Percentiles rank a stretch among this genome's conserved stretches.
These are phyloP conservation scores for Antechinus stuartii DNA, from an alignment of 2,113 vertebrate genomes.

Conservation along the genomic window DNA sequence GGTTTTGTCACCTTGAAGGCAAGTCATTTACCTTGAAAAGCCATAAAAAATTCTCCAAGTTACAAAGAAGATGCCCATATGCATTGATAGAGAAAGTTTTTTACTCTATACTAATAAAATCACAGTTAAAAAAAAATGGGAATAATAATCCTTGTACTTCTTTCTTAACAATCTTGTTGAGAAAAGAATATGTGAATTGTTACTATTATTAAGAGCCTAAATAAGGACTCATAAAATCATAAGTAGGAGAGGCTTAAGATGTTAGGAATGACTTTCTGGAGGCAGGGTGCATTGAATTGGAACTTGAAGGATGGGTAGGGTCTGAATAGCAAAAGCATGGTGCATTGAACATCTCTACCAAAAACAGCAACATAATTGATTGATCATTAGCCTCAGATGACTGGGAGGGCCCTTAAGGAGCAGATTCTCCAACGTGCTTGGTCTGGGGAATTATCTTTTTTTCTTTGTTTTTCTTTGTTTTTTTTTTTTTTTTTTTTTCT, in stretches of 20 bases:
- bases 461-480: background rate
- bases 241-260: background rate
- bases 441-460: background rate
- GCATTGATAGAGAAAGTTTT: background rate
- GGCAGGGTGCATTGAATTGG: background rate
- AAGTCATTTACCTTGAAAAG: background rate
- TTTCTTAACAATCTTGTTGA: background rate
- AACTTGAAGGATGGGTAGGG: background rate
- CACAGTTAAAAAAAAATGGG: background rate
- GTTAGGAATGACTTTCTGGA: background rate
- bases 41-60: background rate
- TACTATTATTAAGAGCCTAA: background rate
- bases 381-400: background rate
- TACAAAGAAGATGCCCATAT: background rate
- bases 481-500: background rate
- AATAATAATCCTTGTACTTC: background rate
- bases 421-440: background rate
- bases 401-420: background rate
- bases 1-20: background rate
- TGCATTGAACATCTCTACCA: background rate
- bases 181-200: background rate
- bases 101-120: background rate
- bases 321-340: background rate
- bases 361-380: background rate
- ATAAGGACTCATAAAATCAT: background rate